A percentile compares a stretch with the other conserved stretches of the same genome.
These are phyloP conservation scores for Ochotona princeps DNA, from an alignment of 2,113 vertebrate genomes.

Conservation along the genomic window DNA sequence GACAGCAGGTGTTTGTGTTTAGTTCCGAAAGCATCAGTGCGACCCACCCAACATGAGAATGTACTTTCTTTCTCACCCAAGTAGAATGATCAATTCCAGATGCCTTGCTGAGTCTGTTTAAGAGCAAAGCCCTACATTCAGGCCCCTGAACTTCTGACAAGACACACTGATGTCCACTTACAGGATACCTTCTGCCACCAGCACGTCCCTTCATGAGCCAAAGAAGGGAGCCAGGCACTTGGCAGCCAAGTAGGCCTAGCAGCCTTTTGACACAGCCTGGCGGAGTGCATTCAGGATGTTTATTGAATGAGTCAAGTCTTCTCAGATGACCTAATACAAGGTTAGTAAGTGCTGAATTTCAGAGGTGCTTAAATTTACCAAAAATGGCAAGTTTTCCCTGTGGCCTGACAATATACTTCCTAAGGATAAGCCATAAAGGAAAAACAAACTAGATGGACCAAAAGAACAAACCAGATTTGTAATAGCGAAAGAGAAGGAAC, in stretches of 20 bases:
- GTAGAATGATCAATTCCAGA: neutral
- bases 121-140: constrained; percentile 33
- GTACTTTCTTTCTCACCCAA: neutral
- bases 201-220: neutral
- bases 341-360: neutral
- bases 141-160: neutral
- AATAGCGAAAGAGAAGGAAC: neutral
- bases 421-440: neutral
- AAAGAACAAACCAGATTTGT: neutral
- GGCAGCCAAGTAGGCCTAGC: too few species aligned
- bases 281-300: neutral
- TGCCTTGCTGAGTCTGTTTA: neutral
- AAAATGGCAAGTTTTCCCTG: neutral
- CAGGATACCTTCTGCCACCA: neutral
- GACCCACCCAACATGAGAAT: neutral
- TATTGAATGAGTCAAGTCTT: neutral
- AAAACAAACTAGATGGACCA: neutral
- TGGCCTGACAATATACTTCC: neutral
- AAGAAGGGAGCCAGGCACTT: neutral
- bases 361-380: constrained; percentile 6
- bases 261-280: too few species aligned
- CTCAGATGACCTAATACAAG: neutral
- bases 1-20: neutral
- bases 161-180: neutral
- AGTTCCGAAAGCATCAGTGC: neutral